A percentile compares a stretch with the other conserved stretches of the same genome.
These are phyloP conservation scores for Zygaena filipendulae DNA, from an alignment of 2,888 invertebrate species.

Conservation along the genomic window DNA sequence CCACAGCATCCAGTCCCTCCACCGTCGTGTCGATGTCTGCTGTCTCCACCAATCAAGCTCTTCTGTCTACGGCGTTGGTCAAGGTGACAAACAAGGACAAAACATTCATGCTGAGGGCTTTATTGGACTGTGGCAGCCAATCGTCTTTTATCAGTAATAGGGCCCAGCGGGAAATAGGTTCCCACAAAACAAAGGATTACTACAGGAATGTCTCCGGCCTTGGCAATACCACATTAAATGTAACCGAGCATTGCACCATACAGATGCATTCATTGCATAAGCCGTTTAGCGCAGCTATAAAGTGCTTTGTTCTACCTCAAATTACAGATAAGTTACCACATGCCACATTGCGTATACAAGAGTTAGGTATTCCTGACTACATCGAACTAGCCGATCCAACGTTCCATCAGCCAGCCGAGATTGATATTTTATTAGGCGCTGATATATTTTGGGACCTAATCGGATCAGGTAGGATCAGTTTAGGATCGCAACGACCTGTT, in stretches of 20 bases:
- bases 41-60: conserved; percentile 4
- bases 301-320: conserved; percentile 10
- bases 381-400: conserved; percentile 12
- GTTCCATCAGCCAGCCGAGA: conserved; percentile 7
- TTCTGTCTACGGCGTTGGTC: conserved; percentile 10
- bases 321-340: conserved; percentile 13
- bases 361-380: conserved; percentile 8
- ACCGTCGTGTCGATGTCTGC: conserved; percentile 2
- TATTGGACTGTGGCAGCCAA: conserved; percentile 6
- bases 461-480: conserved; percentile 3
- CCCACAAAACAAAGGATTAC: conserved; percentile 1
- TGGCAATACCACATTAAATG: conserved; percentile 4
- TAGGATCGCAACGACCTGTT: conserved; percentile 9
- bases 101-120: conserved; percentile 3
- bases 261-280: conserved; percentile 5
- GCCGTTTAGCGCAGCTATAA: conserved; percentile 1
- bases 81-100: conserved; percentile 7
- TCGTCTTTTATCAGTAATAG: no score
- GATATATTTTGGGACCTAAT: conserved; percentile 16
- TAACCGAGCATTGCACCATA: conserved; percentile 6
- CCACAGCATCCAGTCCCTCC: no score
- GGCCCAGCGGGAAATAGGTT: no score
- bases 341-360: conserved; percentile 1
- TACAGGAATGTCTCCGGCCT: conserved; percentile 6
- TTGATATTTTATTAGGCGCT: conserved; percentile 12